Conservation (phyloP, 2,888 invertebrate genomes). For the Carcina quercana region DNA sequence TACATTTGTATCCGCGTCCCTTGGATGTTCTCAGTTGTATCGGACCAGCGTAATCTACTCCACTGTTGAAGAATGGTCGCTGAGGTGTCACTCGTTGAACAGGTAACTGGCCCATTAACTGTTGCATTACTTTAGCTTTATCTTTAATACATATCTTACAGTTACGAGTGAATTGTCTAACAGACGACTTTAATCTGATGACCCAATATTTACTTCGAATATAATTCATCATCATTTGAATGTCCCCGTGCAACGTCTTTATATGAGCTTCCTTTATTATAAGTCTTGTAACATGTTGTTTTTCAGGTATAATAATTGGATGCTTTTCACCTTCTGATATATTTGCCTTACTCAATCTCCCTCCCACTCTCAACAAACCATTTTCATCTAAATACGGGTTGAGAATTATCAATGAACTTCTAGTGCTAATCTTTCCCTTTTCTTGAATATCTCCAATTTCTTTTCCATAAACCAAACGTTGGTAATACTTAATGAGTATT, state of each 20-base stretch:
- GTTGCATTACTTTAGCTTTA: background rate
- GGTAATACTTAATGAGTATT: background rate
- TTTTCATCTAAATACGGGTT: background rate
- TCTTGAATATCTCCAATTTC: background rate
- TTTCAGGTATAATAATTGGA: constrained; percentile 12
- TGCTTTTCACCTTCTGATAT: constrained; percentile 6
- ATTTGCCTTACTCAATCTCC: background rate
- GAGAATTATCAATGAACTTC: background rate
- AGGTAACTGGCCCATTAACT: constrained; percentile 18
- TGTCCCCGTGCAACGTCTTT: constrained; percentile 19
- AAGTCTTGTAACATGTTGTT: constrained; percentile 9
- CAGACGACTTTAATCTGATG: constrained; percentile 5
- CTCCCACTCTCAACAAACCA: background rate
- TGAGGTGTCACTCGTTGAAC: constrained; percentile 10
- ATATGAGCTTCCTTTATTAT: constrained; percentile 14
- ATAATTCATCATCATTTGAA: constrained; percentile 13
- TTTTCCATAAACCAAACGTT: background rate
- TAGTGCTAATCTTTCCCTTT: background rate
- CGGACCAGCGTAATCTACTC: constrained; percentile 19
- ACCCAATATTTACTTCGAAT: constrained; percentile 14
- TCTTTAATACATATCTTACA: constrained; percentile 15
- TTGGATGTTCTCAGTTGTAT: constrained; percentile 12
- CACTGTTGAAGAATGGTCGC: constrained; percentile 13
- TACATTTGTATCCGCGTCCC: constrained; percentile 12
- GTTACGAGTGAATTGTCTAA: constrained; percentile 4